These are phyloP conservation scores for Hemithea aestivaria DNA, from an alignment of 2,888 invertebrate species.

Conservation along the genomic window DNA sequence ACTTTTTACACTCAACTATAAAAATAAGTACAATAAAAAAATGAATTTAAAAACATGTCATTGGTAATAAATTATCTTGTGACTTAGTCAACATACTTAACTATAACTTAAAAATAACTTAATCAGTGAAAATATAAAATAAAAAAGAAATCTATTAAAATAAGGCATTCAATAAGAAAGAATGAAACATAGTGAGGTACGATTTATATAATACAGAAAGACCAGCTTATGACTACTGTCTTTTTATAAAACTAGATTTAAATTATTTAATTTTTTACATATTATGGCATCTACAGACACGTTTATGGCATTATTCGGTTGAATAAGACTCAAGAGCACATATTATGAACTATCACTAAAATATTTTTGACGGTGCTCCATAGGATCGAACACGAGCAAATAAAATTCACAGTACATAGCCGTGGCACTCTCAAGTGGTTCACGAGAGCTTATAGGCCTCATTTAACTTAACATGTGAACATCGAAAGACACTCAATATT, in stretches of 20 bases:
- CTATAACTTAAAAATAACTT: constrained; percentile 46
- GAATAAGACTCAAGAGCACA: constrained; percentile 26
- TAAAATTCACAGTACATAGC: constrained; percentile 2
- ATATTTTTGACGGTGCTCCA: constrained; percentile 10
- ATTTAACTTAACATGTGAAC: background rate
- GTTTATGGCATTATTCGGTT: constrained; percentile 62
- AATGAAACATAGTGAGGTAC: constrained; percentile 58
- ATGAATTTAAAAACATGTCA: constrained; percentile 74
- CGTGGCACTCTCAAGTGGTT: background rate
- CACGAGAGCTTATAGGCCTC: background rate
- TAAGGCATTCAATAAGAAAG: constrained; percentile 44
- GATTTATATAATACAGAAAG: constrained; percentile 43
- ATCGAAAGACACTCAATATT: background rate
- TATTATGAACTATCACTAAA: constrained; percentile 16
- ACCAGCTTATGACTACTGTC: constrained; percentile 50
- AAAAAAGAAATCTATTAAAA: constrained; percentile 35
- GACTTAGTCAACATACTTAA: constrained; percentile 74
- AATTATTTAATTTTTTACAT: constrained; percentile 42
- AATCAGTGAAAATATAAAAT: constrained; percentile 42
- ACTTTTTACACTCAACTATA: constrained; percentile 64
- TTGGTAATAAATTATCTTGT: constrained; percentile 78
- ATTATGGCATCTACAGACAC: constrained; percentile 71
- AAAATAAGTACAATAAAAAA: constrained; percentile 56
- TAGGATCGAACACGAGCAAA: background rate
- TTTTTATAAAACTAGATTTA: constrained; percentile 46